Base-by-base conservation (phyloP, 30 jellyfish, hydroid and myxozoan species). In the Aurelia coerulea region DNA sequence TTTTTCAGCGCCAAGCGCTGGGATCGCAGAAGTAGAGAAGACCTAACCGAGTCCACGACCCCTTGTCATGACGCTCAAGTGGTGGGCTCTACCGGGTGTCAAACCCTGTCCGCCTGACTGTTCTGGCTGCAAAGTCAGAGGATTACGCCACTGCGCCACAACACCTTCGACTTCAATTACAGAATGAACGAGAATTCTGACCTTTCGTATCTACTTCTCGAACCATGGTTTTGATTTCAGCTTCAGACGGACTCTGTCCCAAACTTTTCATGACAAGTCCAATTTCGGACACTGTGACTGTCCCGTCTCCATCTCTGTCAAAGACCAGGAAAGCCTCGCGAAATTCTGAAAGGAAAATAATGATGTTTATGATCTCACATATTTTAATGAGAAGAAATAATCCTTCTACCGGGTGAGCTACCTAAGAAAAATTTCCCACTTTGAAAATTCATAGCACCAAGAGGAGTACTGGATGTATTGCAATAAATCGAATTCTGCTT, bases 251-350 rank as follows among this genome's bases (percentile, higher is more conserved):
- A 71, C 71, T 79, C 51, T 90, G 97, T 46, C 97, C 97, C 60
- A 90, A 65, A 68, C 95, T 82, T 68, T 84, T 79, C 91, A 90
- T 74, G 32, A 90, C 97, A 64, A 76, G 83, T 62, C 91, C 91
- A 77, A 90, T 70, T 70, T 90, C 97, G 8, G 80, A 65, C 39
- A 85, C 91, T 0, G 97, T 77, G 54, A 91, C 92, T 5, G 97
- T 91, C 1, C 97, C 97, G 73, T 91, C 97, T 31, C 97, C 97
- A 79, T 91, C 95, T 53, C 68, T 76, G 93, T 91, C 97, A 58
- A 91, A 91, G 85, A 84, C 91, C 71, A 78, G 54, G 54, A 91
- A 91, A 41, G 96, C 95, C 75, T 91, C 96, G 62, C 82, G 90
- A 70, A 66, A 72, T 34, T 90, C 97, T 82, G 77, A 0, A 84